Conservation (phyloP, 92 coral and sea anemone species). For the Paragorgia papillata region DNA sequence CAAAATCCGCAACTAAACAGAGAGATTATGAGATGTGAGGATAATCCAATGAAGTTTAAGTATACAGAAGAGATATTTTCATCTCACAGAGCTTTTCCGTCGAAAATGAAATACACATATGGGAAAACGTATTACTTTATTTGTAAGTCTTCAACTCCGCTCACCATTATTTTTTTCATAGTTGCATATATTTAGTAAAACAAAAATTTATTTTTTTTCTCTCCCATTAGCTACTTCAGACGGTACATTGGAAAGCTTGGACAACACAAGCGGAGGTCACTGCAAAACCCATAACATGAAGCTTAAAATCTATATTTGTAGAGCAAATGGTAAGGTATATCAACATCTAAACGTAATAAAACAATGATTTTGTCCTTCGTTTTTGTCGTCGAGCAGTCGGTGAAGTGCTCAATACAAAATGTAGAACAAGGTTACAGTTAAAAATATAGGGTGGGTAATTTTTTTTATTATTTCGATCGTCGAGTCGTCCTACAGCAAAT, state of each 20-base stretch:
- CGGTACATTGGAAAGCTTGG: not conserved
- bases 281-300: constrained; percentile 33
- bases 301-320: constrained; percentile 17
- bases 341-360: too few relatives aligned
- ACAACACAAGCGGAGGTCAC: constrained; percentile 33
- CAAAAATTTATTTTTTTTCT: not conserved
- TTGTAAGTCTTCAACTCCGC: constrained; percentile 6
- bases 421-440: too few relatives aligned
- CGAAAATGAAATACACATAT: not conserved
- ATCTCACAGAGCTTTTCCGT: not conserved
- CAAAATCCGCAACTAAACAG: not conserved
- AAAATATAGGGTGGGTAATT: too few relatives aligned
- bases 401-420: too few relatives aligned
- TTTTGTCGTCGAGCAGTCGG: too few relatives aligned
- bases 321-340: not conserved
- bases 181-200: not conserved
- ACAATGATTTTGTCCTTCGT: too few relatives aligned
- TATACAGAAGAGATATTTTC: constrained; percentile 22
- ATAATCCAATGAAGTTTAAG: not conserved
- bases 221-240: constrained; percentile 20
- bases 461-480: too few relatives aligned
- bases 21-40: constrained; percentile 3
- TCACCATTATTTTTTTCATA: too few relatives aligned
- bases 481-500: too few relatives aligned
- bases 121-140: constrained; percentile 12